Evolutionary conservation across 2,797 vertebrate species (phyloP), one percentile per base, ranked within the genome.

Genomic region (Rallus crepitans): DNA sequence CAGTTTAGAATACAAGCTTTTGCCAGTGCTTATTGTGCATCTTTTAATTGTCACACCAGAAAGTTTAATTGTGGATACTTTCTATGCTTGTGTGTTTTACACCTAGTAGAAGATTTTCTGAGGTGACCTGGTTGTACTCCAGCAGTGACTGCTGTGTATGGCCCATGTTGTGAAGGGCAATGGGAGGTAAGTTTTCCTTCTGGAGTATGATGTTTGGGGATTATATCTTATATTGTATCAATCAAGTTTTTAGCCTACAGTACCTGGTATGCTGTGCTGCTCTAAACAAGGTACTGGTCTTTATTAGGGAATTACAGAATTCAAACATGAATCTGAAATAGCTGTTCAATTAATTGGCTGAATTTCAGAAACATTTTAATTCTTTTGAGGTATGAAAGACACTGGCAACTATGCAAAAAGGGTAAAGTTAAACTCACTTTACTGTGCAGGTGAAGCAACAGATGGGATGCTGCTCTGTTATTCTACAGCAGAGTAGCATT

Each of bases 221-320:
- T 20, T 59, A 15, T 45, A 23, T 6, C 3, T 10, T 35, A 42
- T 24, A 39, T 11, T 12, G 17, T 25, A 12, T 31, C 69, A 77
- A 7, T 24, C 15, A 37, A 47, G 31, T 13, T 83, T 82, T 83
- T 31, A 53, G 52, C 40, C 5, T 35, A 19, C 8, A 48, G 19
- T 61, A 10, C 25, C 71, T 59, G 0, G 0, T 59, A 15, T 1
- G 1, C 23, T 60, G 7, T 33, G 4, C 40, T 65, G n/a, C 47
- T 78, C 48, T 63, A 23, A 83, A 40, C 8, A 55, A 52, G 56
- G 27, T 18, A n/a, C 25, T 63, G 31, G 4, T 24, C 16, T 66
- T 77, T 86, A 11, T 73, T 73, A 33, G 35, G 15, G 35, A 77
- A n/a, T 27, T 50, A 28, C 3, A 28, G 13, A 61, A 73, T 30